Evolutionary conservation across 2,797 vertebrate genomes (phyloP).

Genomic region (Ispidina lecontei): DNA sequence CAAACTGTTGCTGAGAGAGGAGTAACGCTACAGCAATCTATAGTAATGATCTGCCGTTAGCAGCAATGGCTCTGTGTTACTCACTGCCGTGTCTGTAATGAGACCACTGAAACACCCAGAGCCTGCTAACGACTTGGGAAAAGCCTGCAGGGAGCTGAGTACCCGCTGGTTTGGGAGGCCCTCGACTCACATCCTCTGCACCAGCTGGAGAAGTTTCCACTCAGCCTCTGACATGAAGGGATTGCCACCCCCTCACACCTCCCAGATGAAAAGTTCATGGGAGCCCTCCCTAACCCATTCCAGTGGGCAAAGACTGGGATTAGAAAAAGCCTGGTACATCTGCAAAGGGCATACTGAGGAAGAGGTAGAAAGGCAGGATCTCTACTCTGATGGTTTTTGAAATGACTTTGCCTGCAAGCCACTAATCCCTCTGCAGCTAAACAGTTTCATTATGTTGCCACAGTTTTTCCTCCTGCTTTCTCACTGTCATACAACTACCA

Average conservation of each 20-base stretch:
- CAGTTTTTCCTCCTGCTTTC: not conserved
- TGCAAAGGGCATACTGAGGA: not conserved
- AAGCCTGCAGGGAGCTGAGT: not conserved
- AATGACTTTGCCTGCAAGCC: not conserved
- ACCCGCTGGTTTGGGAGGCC: not conserved
- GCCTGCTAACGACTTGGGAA: not conserved
- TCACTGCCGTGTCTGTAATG: not conserved
- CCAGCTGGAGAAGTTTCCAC: not conserved
- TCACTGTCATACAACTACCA: not conserved
- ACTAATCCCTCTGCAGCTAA: not conserved
- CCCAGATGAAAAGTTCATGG: not conserved
- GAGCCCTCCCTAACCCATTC: not conserved
- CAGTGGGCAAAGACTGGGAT: not conserved
- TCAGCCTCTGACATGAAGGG: not conserved
- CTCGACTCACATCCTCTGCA: not conserved
- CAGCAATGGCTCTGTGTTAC: not conserved
- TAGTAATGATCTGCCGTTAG: conserved; percentile 33
- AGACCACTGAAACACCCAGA: not conserved
- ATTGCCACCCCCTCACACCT: not conserved
- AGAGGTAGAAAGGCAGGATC: not conserved
- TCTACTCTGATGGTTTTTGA: not conserved
- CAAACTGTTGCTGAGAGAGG: conserved; percentile 33
- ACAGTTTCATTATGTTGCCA: not conserved
- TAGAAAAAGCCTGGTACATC: not conserved
- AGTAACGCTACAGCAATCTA: not conserved